phyloP scores from a whole-genome alignment of 2,888 invertebrate species.

The Colostygia pectinataria region DNA sequence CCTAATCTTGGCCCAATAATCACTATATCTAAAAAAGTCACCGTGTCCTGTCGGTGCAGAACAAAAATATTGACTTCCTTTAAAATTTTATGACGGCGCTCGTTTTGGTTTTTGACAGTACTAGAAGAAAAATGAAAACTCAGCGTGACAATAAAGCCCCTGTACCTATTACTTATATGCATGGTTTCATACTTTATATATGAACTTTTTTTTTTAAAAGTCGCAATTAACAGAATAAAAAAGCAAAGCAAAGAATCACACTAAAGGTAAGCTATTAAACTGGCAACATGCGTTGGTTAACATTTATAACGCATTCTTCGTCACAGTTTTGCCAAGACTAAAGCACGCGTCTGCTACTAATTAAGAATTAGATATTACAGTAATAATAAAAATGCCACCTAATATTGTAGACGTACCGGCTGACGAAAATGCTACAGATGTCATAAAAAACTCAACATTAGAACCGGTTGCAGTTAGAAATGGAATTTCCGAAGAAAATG shows the following conservation, averaged over 20 bases:
- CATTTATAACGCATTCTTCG: slow-evolving; percentile 22
- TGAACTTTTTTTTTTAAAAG: too few species aligned
- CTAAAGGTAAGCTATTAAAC: slow-evolving; percentile 12
- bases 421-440: slow-evolving; percentile 16
- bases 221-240: too few species aligned
- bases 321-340: slow-evolving; percentile 16
- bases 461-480: slow-evolving; percentile 3
- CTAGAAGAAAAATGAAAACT: too few species aligned
- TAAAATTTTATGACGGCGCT: too few species aligned
- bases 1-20: slow-evolving; percentile 9
- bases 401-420: slow-evolving; percentile 22
- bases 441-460: slow-evolving; percentile 13
- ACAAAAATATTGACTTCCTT: background rate
- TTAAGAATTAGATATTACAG: slow-evolving; percentile 4
- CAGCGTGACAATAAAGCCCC: too few species aligned
- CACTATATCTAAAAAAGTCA: slow-evolving; percentile 1
- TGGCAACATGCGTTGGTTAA: background rate
- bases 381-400: slow-evolving; percentile 22
- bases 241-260: background rate
- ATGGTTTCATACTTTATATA: too few species aligned
- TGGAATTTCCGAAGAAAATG: slow-evolving; percentile 12
- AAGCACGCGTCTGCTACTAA: background rate
- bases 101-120: too few species aligned
- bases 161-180: too few species aligned
- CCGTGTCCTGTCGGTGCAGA: slow-evolving; percentile 13